Percentiles rank a stretch among this genome's conserved stretches.
Evolutionary conservation across 2,113 vertebrate species (phyloP).

Genomic region (Nerophis ophidion): DNA sequence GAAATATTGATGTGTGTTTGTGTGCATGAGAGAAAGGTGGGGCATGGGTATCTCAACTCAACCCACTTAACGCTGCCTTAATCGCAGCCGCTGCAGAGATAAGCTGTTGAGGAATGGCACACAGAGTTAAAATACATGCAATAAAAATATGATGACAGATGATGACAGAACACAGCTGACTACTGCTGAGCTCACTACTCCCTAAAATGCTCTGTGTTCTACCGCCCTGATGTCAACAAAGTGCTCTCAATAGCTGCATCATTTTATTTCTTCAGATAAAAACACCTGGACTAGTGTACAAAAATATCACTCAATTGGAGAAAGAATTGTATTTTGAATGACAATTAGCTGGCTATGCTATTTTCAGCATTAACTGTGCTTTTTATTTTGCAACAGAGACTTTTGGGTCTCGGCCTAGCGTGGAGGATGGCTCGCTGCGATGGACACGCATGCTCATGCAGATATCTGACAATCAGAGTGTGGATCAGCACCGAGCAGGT

Average conservation of each 20-base stretch:
- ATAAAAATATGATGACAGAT: conserved; percentile 31
- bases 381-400: conserved; percentile 48
- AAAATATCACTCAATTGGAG: too few species aligned
- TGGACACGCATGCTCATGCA: conserved; percentile 69
- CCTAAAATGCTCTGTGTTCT: background rate
- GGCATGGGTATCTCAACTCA: conserved; percentile 17
- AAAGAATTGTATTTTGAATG: too few species aligned
- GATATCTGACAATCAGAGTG: conserved; percentile 63
- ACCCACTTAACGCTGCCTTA: conserved; percentile 32
- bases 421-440: conserved; percentile 31
- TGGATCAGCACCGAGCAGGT: conserved; percentile 67
- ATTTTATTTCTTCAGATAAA: too few species aligned
- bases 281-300: too few species aligned
- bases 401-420: conserved; percentile 34
- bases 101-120: conserved; percentile 25
- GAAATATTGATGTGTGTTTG: conserved; percentile 19
- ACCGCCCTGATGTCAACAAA: too few species aligned
- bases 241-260: too few species aligned
- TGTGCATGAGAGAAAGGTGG: conserved; percentile 24
- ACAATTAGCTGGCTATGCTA: too few species aligned
- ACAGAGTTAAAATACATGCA: conserved; percentile 20
- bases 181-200: conserved; percentile 10
- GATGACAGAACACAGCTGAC: conserved; percentile 33
- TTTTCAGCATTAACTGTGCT: too few species aligned
- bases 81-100: conserved; percentile 29